Evolutionary conservation across 1,140 invertebrate genomes (phyloP), one percentile per base, ranked within the genome.

Genomic region (Ctenoplectra terminalis): DNA sequence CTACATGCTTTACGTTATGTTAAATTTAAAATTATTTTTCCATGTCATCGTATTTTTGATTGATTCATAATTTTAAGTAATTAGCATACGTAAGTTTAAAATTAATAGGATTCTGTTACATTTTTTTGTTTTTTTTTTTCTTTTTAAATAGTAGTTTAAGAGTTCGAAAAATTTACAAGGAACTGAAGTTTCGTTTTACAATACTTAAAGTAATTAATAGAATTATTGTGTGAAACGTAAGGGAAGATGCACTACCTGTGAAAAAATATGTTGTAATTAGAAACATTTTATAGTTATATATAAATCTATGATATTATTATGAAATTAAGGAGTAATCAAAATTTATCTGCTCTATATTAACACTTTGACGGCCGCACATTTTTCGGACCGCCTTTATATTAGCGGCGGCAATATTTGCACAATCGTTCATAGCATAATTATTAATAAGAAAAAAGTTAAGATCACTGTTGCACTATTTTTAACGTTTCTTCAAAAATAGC

Each of bases 171-270:
- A 69, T 72, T 82, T 84, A 82, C 6, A 78, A 29, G 29, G 46
- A 76, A 48, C 52, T 82, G 13, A 87, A 34, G 43, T 46, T 83
- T 74, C 43, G 79, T 54, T 73, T 80, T 40, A 81, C 31, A n/a
- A 90, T 23, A 64, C 88, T 61, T 81, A 88, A 78, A 71, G 52
- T 50, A n/a, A 69, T 52, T 77, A 90, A 37, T 4, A 91, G 46
- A 50, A 79, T 66, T 64, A 71, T 76, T 37, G 83, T 85, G 48
- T 87, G 82, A 69, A 85, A 70, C 43, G 81, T 67, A 43, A 87
- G 31, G 34, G 77, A 66, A 34, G 88, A 77, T 34, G 85, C 79
- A 79, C 87, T 87, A 74, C 90, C 91, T 92, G 85, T n/a, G 52
- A 87, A 82, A 50, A 46, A 78, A 82, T 37, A 15, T 13, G 17